phyloP scores from a whole-genome alignment of 2,113 vertebrate genomes.

The Melanerpes formicivorus region DNA sequence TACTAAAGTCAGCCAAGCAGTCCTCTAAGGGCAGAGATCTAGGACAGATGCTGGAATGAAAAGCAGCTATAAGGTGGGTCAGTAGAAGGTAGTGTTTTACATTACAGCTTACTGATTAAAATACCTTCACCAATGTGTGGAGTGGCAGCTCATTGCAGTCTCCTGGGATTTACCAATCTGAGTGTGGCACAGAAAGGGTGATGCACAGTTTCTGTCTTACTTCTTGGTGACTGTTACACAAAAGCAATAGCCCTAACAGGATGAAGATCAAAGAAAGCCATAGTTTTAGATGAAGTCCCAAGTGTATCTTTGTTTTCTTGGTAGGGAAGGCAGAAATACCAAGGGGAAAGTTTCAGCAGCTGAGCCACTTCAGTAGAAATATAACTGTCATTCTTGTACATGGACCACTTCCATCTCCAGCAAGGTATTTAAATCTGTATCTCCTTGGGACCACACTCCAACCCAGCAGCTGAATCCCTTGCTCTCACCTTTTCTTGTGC shows the following conservation, averaged over 20 bases:
- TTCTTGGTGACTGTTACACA: neutral
- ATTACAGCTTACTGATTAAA: neutral
- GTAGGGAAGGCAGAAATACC: neutral
- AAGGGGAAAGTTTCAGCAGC: neutral
- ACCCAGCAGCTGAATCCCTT: neutral
- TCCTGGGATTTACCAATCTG: neutral
- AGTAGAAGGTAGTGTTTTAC: neutral
- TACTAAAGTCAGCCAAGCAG: neutral
- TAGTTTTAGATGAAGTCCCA: neutral
- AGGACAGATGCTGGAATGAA: neutral
- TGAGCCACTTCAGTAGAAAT: neutral
- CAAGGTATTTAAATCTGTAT: neutral
- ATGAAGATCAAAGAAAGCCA: neutral
- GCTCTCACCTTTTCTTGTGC: neutral
- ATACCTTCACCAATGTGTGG: neutral
- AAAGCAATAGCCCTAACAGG: neutral
- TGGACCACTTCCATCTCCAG: neutral
- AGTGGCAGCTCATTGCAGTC: neutral
- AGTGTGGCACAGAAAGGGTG: neutral
- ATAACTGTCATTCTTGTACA: neutral
- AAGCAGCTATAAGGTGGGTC: neutral
- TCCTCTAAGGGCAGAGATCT: neutral
- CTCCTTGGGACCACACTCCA: neutral
- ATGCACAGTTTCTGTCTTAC: neutral
- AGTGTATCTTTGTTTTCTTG: neutral